A percentile compares a stretch with the other conserved stretches of the same genome.
Conservation (phyloP, 2,113 vertebrate genomes). For the Scytalopus superciliaris region DNA sequence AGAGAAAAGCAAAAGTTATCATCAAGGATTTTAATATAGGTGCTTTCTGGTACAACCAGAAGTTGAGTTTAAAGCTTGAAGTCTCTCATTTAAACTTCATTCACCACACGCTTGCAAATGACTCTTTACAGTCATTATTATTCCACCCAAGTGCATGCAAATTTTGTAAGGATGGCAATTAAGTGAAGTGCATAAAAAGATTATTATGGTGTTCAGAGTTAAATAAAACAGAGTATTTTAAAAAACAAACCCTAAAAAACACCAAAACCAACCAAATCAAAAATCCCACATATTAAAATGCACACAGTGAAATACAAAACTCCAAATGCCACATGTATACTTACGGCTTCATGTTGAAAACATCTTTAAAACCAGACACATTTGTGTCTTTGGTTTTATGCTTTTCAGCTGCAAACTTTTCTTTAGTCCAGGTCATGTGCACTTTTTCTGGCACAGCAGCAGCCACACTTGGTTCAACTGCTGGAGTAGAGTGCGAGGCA, state of each 20-base stretch:
- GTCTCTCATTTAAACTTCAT: background rate
- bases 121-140: background rate
- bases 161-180: background rate
- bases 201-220: background rate
- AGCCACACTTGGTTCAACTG: slow-evolving; percentile 31
- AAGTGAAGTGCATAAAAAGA: background rate
- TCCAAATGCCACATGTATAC: slow-evolving; percentile 38
- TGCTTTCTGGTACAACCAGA: background rate
- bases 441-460: slow-evolving; percentile 78
- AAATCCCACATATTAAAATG: background rate
- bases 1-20: background rate
- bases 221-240: background rate
- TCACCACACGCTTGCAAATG: background rate
- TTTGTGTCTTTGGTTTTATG: slow-evolving; percentile 79
- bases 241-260: background rate
- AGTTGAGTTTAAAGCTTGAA: background rate
- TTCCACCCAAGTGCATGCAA: background rate
- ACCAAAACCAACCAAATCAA: background rate
- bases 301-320: background rate
- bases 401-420: slow-evolving; percentile 86
- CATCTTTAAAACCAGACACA: slow-evolving; percentile 80
- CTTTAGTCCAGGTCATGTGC: slow-evolving; percentile 99
- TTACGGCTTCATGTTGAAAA: slow-evolving; percentile 98
- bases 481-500: slow-evolving; percentile 73
- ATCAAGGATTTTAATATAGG: background rate